A percentile compares a stretch with the other conserved stretches of the same genome.
phyloP scores from a whole-genome alignment of 2,797 vertebrate genomes.

The Neosilurus hyrtlii region DNA sequence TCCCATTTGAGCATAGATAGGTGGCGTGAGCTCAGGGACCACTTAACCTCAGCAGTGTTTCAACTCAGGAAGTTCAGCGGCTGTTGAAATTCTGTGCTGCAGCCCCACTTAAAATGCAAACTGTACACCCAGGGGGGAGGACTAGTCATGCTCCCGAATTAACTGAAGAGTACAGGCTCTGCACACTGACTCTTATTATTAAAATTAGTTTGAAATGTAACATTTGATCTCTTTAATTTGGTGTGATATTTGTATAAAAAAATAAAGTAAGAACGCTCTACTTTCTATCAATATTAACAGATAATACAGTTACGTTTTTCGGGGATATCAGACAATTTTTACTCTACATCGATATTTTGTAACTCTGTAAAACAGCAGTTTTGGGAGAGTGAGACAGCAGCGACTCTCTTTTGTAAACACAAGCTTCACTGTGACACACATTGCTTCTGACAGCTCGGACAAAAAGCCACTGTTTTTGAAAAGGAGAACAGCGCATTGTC shows the following conservation, averaged over 20 bases:
- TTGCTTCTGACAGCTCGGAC: conserved; percentile 71
- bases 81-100: conserved; percentile 74
- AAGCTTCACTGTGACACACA: conserved; percentile 63
- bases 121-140: conserved; percentile 64
- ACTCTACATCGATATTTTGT: conserved; percentile 37
- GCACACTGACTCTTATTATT: conserved; percentile 49
- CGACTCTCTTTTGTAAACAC: conserved; percentile 47
- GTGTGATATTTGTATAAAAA: background rate
- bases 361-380: conserved; percentile 22
- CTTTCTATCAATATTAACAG: background rate
- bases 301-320: background rate
- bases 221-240: background rate
- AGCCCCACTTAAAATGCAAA: conserved; percentile 80
- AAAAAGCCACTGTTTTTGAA: conserved; percentile 73
- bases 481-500: conserved; percentile 72
- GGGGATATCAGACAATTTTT: background rate
- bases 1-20: conserved; percentile 77
- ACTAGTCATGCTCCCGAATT: conserved; percentile 70
- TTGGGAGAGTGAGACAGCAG: conserved; percentile 20
- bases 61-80: conserved; percentile 79
- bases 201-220: background rate
- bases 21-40: conserved; percentile 78
- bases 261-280: background rate
- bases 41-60: conserved; percentile 81
- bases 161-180: conserved; percentile 67